Evolutionary conservation across 1,140 invertebrate species (phyloP), one percentile per base, ranked within the genome.

Genomic region (Schlechtendalia chinensis): DNA sequence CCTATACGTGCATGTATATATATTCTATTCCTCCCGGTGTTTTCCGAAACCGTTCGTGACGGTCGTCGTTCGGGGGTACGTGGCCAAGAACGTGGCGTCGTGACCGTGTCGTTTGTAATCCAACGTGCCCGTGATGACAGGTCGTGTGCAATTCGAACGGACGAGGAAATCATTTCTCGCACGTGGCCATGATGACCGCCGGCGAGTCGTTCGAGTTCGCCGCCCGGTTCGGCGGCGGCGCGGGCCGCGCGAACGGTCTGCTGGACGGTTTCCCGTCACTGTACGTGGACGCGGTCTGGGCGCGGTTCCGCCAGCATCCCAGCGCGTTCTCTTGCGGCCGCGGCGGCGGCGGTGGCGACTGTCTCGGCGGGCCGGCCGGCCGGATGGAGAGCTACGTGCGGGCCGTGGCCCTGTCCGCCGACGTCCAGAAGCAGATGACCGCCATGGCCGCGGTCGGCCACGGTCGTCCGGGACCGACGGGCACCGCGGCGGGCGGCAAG

Each of bases 401-500:
- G 39, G 75, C 75, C 10, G 5, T 79, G 29, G 75, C 75, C 5
- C 22, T 79, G 17, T 79, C 75, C 54, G 61, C 58, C 58, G 61
- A 79, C 24, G 58, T 79, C 22, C 75, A 79, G 47, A 67, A 69
- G n/a, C 79, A 81, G 39, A 72, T 81, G 80, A 86, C 74, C 85
- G 86, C 45, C 85, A 86, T 82, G 84, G 86, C 11, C 87, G 87
- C 81, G 86, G 88, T 56, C 5, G 85, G 84, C 81, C 82, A 86
- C 32, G 32, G 32, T 39, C 32, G 8, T 39, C 32, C 32, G 32
- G 3, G 3, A 22, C 24, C 53, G 50, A 27, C 24, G 24, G 69
- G 47, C 27, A 54, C 32, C n/a, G 65, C 87, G 92, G 81, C 86
- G 93, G 50, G 86, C 93, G 83, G 93, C 91, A n/a, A 93, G 91